Percentiles rank a stretch among this genome's conserved stretches.
Evolutionary conservation across 2,797 vertebrate species (phyloP).

Genomic region (Syngnathus rostellatus): DNA sequence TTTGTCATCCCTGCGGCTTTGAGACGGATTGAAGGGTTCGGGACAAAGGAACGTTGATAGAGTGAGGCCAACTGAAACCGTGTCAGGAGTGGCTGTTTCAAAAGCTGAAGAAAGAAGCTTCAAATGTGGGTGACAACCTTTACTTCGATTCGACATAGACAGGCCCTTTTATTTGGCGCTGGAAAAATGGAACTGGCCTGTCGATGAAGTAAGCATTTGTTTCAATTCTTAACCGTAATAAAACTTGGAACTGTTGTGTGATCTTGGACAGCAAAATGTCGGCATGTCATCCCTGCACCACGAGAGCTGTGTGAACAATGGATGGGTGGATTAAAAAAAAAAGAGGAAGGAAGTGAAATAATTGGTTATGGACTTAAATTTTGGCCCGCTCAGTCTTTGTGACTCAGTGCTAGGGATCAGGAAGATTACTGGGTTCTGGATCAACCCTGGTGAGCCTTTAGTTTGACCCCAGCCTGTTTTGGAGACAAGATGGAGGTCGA

Average conservation of each 20-base stretch:
- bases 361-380: not conserved
- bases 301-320: not conserved
- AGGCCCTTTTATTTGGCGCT: not conserved
- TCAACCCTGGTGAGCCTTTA: not conserved
- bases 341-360: not conserved
- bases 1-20: slow-evolving; percentile 46
- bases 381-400: not conserved
- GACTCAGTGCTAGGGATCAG: no score
- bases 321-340: not conserved
- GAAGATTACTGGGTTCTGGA: no score
- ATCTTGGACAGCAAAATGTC: no score
- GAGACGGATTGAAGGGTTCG: slow-evolving; percentile 29
- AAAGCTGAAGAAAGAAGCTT: slow-evolving; percentile 38
- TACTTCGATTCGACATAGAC: slow-evolving; percentile 51
- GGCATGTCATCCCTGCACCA: not conserved
- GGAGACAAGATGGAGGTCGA: not conserved
- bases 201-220: no score
- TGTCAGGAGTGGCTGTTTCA: slow-evolving; percentile 50
- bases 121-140: slow-evolving; percentile 52
- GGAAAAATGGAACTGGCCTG: not conserved
- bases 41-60: slow-evolving; percentile 32
- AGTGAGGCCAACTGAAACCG: slow-evolving; percentile 32
- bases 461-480: not conserved
- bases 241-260: no score
- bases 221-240: no score